phyloP scores from a whole-genome alignment of 2,113 vertebrate genomes.

The Tauraco erythrolophus region DNA sequence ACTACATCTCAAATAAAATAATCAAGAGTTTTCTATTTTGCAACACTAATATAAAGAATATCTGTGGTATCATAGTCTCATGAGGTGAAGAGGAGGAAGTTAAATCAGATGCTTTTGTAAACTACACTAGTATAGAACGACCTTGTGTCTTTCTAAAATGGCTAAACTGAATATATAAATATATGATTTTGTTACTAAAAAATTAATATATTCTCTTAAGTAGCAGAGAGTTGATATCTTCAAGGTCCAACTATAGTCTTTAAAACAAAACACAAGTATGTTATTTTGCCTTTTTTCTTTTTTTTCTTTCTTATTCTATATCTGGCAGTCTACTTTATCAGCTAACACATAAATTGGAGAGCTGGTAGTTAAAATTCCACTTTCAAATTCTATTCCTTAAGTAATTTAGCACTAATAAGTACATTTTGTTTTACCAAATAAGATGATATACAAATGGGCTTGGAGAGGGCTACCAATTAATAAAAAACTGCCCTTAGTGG shows the following conservation, averaged over 20 bases:
- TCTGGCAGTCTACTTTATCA: neutral
- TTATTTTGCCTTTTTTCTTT: rapidly evolving
- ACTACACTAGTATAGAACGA: neutral
- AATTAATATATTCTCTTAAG: neutral
- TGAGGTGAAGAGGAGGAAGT: rapidly evolving
- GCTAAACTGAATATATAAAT: neutral
- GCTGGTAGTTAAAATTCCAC: neutral
- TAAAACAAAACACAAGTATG: neutral
- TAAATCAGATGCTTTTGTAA: neutral
- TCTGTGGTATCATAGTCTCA: neutral
- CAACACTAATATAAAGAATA: neutral
- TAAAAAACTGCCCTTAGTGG: neutral
- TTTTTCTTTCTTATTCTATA: neutral
- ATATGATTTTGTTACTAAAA: neutral
- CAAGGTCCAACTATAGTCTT: neutral
- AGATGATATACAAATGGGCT: neutral
- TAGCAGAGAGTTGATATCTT: neutral
- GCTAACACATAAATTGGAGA: neutral
- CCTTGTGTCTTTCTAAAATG: neutral
- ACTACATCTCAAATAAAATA: neutral
- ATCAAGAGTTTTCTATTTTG: neutral
- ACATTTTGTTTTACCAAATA: neutral
- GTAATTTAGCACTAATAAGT: neutral
- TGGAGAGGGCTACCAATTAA: neutral
- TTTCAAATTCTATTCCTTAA: neutral